phyloP scores from a whole-genome alignment of 2,113 vertebrate species.

The Coregonus clupeaformis region DNA sequence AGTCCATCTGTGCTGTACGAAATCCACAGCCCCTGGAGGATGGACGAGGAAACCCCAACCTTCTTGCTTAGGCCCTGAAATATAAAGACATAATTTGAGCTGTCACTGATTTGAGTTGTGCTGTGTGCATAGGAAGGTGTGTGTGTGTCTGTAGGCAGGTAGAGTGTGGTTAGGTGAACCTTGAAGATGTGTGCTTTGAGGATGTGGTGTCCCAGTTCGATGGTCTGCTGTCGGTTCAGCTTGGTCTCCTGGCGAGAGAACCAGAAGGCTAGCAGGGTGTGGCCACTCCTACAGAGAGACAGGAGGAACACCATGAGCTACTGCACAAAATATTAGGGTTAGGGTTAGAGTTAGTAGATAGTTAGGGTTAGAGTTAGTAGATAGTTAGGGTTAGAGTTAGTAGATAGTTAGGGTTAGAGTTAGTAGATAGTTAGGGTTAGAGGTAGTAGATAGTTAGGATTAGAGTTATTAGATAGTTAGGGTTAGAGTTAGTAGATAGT shows the following conservation, averaged over 20 bases:
- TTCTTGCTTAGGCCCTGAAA: slow-evolving; percentile 97
- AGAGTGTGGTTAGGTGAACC: slow-evolving; percentile 67
- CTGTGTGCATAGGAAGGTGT: neutral
- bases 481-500: no score
- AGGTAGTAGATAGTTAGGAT: no score
- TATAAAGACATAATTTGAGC: slow-evolving; percentile 20
- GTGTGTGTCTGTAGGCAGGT: neutral
- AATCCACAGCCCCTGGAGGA: slow-evolving; percentile 97
- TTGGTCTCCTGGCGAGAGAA: slow-evolving; percentile 96
- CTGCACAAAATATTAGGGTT: no score
- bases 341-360: no score
- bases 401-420: no score
- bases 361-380: no score
- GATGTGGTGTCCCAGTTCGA: slow-evolving; percentile 97
- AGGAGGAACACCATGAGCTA: neutral
- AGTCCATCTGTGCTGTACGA: slow-evolving; percentile 97
- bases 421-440: no score
- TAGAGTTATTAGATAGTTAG: no score
- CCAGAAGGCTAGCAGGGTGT: slow-evolving; percentile 98
- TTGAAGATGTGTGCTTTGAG: slow-evolving; percentile 99
- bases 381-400: no score
- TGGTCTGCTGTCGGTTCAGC: slow-evolving; percentile 96
- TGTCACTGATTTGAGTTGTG: slow-evolving; percentile 29
- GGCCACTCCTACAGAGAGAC: slow-evolving; percentile 83
- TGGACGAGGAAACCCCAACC: slow-evolving; percentile 96